Evolutionary conservation across 2,888 invertebrate species (phyloP).

Genomic region (Rosalia funebris): DNA sequence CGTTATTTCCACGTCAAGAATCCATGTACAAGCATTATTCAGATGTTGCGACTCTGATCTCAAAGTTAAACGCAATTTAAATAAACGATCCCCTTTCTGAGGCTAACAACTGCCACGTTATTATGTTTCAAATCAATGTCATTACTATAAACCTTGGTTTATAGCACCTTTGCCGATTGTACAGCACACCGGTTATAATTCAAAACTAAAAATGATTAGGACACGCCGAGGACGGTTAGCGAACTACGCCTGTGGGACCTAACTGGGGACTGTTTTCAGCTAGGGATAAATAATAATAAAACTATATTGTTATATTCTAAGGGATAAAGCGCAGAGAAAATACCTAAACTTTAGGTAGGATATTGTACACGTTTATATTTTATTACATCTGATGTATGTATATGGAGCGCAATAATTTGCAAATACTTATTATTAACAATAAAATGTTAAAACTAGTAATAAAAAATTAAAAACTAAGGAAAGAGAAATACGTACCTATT

Average conservation of each 20-base stretch:
- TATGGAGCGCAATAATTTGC: no score
- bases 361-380: no score
- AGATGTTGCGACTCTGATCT: neutral
- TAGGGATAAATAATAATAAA: slow-evolving; percentile 44
- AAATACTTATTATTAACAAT: no score
- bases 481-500: no score
- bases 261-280: slow-evolving; percentile 45
- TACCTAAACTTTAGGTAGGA: no score
- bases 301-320: slow-evolving; percentile 28
- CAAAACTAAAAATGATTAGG: slow-evolving; percentile 29
- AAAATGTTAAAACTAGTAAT: no score
- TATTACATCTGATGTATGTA: no score
- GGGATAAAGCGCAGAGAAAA: no score
- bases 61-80: slow-evolving; percentile 5
- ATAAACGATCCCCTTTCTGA: slow-evolving; percentile 17
- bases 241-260: slow-evolving; percentile 38
- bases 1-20: no score
- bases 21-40: no score
- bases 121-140: slow-evolving; percentile 24
- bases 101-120: slow-evolving; percentile 11
- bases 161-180: slow-evolving; percentile 29
- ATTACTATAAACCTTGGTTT: slow-evolving; percentile 27
- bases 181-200: slow-evolving; percentile 26
- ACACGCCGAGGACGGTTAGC: slow-evolving; percentile 7
- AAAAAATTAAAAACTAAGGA: no score